Base-by-base conservation (phyloP, 2,888 invertebrate genomes). In the Dicyrtoma fusca region DNA sequence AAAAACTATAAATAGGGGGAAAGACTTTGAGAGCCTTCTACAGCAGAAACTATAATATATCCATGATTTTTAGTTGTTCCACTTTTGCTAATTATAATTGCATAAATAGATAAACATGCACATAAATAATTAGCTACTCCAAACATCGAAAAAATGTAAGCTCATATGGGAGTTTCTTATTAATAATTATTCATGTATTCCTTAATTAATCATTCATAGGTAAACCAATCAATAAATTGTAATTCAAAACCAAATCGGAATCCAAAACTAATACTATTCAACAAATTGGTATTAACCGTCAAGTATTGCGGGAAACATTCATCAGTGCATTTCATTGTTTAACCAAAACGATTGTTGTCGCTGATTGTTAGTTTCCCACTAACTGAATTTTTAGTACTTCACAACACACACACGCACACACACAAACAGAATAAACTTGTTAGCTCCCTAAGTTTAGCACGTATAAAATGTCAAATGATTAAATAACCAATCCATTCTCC, bases 241-340 rank as follows among this genome's bases (percentile, higher is more conserved):
- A n/a, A n/a, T n/a, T 59, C 25, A 25, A 17, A 21, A 10, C n/a
- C 57, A 57, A 8, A 6, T 23, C 14, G 13, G 11, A 49, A 6
- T 3, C 5, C 4, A 49, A 49, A 49, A 49, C 14, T 14, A 49
- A 14, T 17, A n/a, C n/a, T n/a, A n/a, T n/a, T n/a, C n/a, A n/a
- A n/a, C n/a, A n/a, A n/a, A n/a, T n/a, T n/a, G 13, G 17, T 57
- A 59, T 44, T 63, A n/a, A 72, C 65, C 74, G 71, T 72, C 71
- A 74, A 72, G 69, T 69, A 74, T 62, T 74, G 74, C 66, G 76
- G 71, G 68, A 76, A 74, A 61, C 71, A 74, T 64, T 76, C 76
- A 70, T 76, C 74, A 42, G 74, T 76, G 68, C 76, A 76, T 74
- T 76, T 76, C 76, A 76, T 75, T 69, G 65, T 70, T 51, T 51